Percentiles rank a stretch among this genome's conserved stretches.
These are phyloP conservation scores for Villa cingulata DNA, from an alignment of 2,888 invertebrate genomes.

Conservation along the genomic window DNA sequence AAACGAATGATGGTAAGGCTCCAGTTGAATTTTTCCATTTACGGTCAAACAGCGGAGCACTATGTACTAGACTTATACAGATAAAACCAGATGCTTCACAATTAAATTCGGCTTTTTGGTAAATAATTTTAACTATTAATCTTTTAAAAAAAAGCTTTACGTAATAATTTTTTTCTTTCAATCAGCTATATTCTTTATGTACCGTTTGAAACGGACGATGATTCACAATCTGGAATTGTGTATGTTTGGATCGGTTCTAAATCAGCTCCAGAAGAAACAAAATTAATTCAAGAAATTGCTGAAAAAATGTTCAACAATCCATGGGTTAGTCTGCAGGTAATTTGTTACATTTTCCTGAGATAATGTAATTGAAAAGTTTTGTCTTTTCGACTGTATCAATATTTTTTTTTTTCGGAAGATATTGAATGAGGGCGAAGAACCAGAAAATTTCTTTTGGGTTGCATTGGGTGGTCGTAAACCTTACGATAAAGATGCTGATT, in stretches of 20 bases:
- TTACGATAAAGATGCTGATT: slow-evolving; percentile 78
- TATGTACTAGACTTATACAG: slow-evolving; percentile 86
- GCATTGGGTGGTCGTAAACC: slow-evolving; percentile 83
- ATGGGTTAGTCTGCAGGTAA: slow-evolving; percentile 63
- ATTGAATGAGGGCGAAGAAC: slow-evolving; percentile 86
- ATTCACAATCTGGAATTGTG: slow-evolving; percentile 69
- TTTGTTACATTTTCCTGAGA: too few relatives aligned
- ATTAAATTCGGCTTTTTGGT: slow-evolving; percentile 94
- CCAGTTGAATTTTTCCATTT: slow-evolving; percentile 87
- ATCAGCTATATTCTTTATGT: slow-evolving; percentile 81
- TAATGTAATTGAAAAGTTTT: not conserved
- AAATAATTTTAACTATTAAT: slow-evolving; percentile 25
- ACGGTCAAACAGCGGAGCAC: slow-evolving; percentile 86
- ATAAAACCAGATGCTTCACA: slow-evolving; percentile 70
- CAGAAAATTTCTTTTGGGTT: slow-evolving; percentile 97
- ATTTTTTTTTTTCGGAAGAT: too few relatives aligned
- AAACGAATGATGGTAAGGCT: slow-evolving; percentile 35
- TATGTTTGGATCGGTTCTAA: slow-evolving; percentile 92
- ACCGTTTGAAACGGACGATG: slow-evolving; percentile 76
- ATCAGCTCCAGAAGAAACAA: slow-evolving; percentile 70
- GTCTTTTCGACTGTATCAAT: not conserved
- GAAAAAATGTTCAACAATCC: slow-evolving; percentile 81
- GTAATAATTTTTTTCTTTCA: too few relatives aligned
- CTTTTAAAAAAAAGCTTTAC: too few relatives aligned
- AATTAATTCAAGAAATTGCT: slow-evolving; percentile 80